These are phyloP conservation scores for Isurus oxyrinchus DNA, from an alignment of 2,113 vertebrate genomes.

Conservation along the genomic window DNA sequence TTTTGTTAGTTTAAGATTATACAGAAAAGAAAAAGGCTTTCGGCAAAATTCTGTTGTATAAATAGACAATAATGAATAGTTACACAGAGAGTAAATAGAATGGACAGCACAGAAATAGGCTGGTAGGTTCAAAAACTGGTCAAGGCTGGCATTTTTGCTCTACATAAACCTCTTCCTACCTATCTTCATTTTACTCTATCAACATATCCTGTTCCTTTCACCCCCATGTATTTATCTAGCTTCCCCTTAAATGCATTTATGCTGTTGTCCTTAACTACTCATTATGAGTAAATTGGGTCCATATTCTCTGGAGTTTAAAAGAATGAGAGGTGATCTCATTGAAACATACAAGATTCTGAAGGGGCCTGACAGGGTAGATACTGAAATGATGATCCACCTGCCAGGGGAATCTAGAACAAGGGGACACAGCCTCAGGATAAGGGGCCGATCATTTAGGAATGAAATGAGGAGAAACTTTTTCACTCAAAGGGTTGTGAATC, in stretches of 20 bases:
- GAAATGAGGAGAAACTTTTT: too few species aligned
- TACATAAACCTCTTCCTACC: not conserved
- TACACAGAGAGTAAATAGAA: not conserved
- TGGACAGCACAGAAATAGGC: not conserved
- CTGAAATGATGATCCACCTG: not conserved
- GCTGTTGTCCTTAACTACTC: too few species aligned
- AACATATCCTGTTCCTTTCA: not conserved
- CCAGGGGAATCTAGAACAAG: not conserved
- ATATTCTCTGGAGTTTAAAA: not conserved
- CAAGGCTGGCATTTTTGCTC: not conserved
- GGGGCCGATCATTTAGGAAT: too few species aligned
- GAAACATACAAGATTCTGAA: not conserved
- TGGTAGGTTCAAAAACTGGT: not conserved
- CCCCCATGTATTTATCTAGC: not conserved
- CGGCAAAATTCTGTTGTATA: not conserved
- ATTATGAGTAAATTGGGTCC: too few species aligned
- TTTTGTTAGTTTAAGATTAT: not conserved
- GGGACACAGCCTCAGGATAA: too few species aligned
- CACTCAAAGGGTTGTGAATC: too few species aligned
- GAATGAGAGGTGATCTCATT: not conserved
- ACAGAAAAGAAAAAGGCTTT: not conserved
- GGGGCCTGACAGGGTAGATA: not conserved
- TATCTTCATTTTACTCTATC: not conserved
- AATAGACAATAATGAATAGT: not conserved
- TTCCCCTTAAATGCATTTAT: not conserved